Base-by-base conservation (phyloP, 2,888 invertebrate genomes). In the Spisula subtruncata region DNA sequence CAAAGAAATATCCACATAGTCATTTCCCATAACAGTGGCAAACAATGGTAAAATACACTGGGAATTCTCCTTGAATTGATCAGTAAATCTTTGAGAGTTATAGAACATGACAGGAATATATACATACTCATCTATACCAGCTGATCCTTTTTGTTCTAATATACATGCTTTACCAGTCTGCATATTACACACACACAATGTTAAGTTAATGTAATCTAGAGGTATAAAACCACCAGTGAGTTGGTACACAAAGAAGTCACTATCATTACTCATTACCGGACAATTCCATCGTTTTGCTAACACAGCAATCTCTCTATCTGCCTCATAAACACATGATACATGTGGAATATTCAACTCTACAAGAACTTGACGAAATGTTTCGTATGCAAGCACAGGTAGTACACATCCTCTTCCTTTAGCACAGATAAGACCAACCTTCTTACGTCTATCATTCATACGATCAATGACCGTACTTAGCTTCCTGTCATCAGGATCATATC, bases 161-260 rank as follows among this genome's bases (percentile, higher is more conserved):
- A 90, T 75, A 0, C 75, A 81, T 32, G 81, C 89, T n/a, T 89
- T 91, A 14, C 84, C 91, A 79, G 89, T 87, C 25, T 86, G 66
- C 10, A 82, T 66, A 60, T 91, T 86, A 81, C 85, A 88, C 14
- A 89, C 75, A 88, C 91, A 93, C 0, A 93, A 92, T 32, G 93
- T 92, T 66, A 95, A 93, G 89, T 96, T 95, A 0, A 96, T 88
- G 87, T 96, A 96, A 88, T 97, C 96, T 48, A 98, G 98, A 0
- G 98, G 98, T 92, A 99, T 98, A 94, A 98, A 99, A 0, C 97
- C 97, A 35, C 93, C 94, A 1, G 97, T 97, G 0, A 98, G 98
- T 97, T 98, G 98, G 96, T 98, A 98, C 92, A 99, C 98, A 95
- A 98, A 99, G 97, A 99, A 99, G 97, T 99, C 99, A 0, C 99